Base-by-base conservation (phyloP, 2,888 invertebrate species). In the Pristionchus exspectatus region DNA sequence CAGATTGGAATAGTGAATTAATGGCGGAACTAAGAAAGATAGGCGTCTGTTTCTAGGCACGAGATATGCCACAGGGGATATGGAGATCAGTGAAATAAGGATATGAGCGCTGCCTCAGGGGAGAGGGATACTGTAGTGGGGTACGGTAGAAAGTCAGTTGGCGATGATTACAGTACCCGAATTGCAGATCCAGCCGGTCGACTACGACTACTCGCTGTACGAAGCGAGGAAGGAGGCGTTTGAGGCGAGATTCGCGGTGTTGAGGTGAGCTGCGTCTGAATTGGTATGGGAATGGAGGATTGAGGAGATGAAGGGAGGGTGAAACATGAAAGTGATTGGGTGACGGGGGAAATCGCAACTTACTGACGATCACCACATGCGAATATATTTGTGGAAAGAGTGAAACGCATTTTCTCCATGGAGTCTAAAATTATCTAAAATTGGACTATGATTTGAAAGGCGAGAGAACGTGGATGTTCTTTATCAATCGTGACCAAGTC, bases 211-310 rank as follows among this genome's bases (percentile, higher is more conserved):
- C 21, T 74, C 74, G 4, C 33, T 88, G 33, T 88, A 88, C 38
- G 72, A 72, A 21, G 30, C 54, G 54, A 88, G 87, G 56, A 88
- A 88, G 74, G 74, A 88, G 24, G 27, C 50, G 33, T 88, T 88
- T n/a, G 87, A 88, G 38, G 56, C 30, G 21, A 50, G 87, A 88
- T 88, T 88, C 14, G 33, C 74, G 56, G 74, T 56, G 74, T 74
- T 88, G 74, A 72, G 54, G 69, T 66, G 27, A 87, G 14, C 18
- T 0, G 9, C 5, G 50, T 44, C 21, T 12, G 7, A 21, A 33
- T 33, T 38, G 81, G 81, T 38, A 50, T 30, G 21, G 24, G 24
- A 24, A 50, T 4, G 24, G n/a, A 50, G n/a, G 12, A 18, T 0
- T 0, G 59, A 56, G 59, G 18, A 24, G 59, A 30, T 56, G 33